Percentiles rank a stretch among this genome's conserved stretches.
phyloP scores from a whole-genome alignment of 2,113 vertebrate genomes.

The Malurus cyaneus region DNA sequence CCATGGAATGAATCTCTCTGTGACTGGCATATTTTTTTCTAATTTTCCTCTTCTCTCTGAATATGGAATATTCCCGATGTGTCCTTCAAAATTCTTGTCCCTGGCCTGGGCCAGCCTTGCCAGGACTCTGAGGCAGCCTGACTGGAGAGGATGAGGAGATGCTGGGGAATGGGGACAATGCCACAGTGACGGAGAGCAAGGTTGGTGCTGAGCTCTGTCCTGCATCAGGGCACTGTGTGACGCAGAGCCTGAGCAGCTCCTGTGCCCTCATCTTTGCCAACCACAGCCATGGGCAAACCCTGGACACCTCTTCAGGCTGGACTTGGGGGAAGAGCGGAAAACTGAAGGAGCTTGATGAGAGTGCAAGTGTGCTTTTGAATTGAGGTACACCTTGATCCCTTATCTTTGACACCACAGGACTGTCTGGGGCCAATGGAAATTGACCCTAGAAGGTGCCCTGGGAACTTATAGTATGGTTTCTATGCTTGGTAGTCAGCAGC shows the following conservation, averaged over 20 bases:
- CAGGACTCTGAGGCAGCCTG: neutral
- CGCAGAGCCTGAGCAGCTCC: neutral
- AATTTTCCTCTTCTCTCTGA: neutral
- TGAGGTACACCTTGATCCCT: neutral
- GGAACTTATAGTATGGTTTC: neutral
- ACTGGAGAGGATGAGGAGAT: neutral
- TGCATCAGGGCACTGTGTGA: too few relatives aligned
- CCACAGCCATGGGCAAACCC: neutral
- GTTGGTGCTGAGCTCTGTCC: neutral
- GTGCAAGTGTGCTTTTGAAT: neutral
- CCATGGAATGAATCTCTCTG: neutral
- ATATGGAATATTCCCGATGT: neutral
- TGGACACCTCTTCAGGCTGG: fast-evolving
- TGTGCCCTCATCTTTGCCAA: neutral
- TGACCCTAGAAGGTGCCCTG: neutral
- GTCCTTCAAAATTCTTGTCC: neutral
- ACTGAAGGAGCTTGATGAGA: neutral
- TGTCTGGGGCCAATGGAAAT: neutral
- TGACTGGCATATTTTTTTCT: neutral
- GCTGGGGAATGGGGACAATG: neutral
- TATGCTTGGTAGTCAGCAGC: neutral
- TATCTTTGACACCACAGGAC: neutral
- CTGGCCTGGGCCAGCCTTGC: neutral
- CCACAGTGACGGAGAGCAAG: neutral
- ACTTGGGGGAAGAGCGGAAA: neutral